A percentile compares a stretch with the other conserved stretches of the same genome.
Evolutionary conservation across 2,888 invertebrate species (phyloP).

Genomic region (Ditylenchus weischeri): DNA sequence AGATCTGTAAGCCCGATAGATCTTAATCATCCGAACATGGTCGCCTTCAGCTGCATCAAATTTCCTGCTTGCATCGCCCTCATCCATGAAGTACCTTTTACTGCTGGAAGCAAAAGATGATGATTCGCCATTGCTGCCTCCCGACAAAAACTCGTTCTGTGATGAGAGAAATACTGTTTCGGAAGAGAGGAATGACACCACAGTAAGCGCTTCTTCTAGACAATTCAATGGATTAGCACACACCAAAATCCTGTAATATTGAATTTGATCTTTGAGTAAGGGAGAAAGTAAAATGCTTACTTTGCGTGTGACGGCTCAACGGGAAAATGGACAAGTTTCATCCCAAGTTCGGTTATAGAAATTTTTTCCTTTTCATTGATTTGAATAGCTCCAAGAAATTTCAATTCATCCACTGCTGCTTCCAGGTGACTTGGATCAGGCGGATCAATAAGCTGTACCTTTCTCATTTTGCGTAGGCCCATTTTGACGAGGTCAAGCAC

Average conservation of each 20-base stretch:
- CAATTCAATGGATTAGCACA: slow-evolving; percentile 37
- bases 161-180: slow-evolving; percentile 72
- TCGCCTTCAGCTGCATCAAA: slow-evolving; percentile 49
- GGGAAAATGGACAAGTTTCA: slow-evolving; percentile 83
- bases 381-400: slow-evolving; percentile 69
- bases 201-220: slow-evolving; percentile 70
- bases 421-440: slow-evolving; percentile 63
- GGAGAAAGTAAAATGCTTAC: slow-evolving; percentile 66
- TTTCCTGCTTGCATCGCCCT: slow-evolving; percentile 23
- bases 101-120: slow-evolving; percentile 55
- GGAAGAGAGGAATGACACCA: slow-evolving; percentile 81
- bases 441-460: slow-evolving; percentile 87
- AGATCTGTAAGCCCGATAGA: slow-evolving; percentile 37
- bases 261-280: background rate
- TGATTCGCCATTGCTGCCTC: background rate
- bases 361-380: slow-evolving; percentile 21
- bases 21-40: slow-evolving; percentile 46
- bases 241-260: slow-evolving; percentile 28
- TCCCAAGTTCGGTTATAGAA: slow-evolving; percentile 74
- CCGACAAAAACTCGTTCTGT: slow-evolving; percentile 14
- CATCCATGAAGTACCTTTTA: slow-evolving; percentile 16
- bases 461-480: slow-evolving; percentile 73
- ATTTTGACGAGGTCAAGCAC: slow-evolving; percentile 79
- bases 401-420: slow-evolving; percentile 62
- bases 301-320: slow-evolving; percentile 84